A percentile compares a stretch with the other conserved stretches of the same genome.
phyloP scores from a whole-genome alignment of 2,888 invertebrate genomes.

The Drosophila tanythrix region DNA sequence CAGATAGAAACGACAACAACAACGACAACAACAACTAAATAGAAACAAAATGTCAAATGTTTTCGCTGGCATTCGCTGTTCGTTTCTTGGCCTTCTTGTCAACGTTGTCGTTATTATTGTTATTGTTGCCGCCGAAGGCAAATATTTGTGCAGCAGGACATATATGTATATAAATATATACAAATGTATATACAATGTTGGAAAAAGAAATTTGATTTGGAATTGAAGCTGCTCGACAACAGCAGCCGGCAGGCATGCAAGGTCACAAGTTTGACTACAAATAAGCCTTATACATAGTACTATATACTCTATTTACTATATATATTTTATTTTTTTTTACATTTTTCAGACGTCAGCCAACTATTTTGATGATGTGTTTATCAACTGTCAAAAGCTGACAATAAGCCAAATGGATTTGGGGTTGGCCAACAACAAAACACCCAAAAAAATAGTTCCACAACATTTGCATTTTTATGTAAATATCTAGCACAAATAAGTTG shows the following conservation, averaged over 20 bases:
- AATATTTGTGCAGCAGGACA: slow-evolving; percentile 54
- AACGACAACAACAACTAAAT: background rate
- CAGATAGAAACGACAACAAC: slow-evolving; percentile 10
- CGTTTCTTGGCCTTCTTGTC: slow-evolving; percentile 48
- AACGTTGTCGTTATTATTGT: slow-evolving; percentile 30
- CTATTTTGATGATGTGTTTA: slow-evolving; percentile 63
- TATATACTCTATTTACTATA: background rate
- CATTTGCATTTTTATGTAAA: slow-evolving; percentile 62
- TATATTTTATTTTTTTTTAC: slow-evolving; percentile 7
- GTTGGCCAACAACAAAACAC: slow-evolving; percentile 32
- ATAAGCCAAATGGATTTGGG: slow-evolving; percentile 62
- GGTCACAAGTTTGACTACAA: slow-evolving; percentile 19
- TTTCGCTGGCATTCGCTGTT: slow-evolving; percentile 35
- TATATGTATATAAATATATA: slow-evolving; percentile 16
- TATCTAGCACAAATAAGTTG: slow-evolving; percentile 45
- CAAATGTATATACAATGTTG: slow-evolving; percentile 34
- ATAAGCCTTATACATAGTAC: background rate
- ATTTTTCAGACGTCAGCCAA: slow-evolving; percentile 11
- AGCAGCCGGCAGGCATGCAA: slow-evolving; percentile 10
- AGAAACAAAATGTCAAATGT: slow-evolving; percentile 54
- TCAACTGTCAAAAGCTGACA: slow-evolving; percentile 60
- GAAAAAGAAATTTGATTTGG: slow-evolving; percentile 64
- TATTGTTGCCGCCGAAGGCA: slow-evolving; percentile 39
- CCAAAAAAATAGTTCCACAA: slow-evolving; percentile 37
- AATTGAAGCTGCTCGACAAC: slow-evolving; percentile 44